phyloP scores from a whole-genome alignment of 2,888 invertebrate species.

The Prosapia bicincta region DNA sequence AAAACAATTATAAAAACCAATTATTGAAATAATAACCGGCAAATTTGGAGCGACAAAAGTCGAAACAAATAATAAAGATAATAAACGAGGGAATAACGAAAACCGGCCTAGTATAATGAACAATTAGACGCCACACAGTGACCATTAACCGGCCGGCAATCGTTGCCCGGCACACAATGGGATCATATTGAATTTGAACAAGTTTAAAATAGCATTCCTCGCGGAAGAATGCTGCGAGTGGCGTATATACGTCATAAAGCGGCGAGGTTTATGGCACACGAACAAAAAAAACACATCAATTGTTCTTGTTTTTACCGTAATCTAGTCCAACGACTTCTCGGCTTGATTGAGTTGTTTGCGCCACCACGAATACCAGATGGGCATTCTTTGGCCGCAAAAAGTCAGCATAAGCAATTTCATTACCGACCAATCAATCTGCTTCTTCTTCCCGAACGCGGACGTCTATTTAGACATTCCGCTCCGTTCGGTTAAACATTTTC shows the following conservation, averaged over 20 bases:
- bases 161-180: neutral
- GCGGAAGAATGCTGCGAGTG: neutral
- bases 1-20: too few relatives aligned
- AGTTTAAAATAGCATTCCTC: neutral
- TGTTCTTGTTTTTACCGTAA: neutral
- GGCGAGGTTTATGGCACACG: neutral
- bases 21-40: too few relatives aligned
- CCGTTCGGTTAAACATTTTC: neutral
- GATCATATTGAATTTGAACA: neutral
- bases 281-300: constrained; percentile 1
- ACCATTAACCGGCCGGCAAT: neutral
- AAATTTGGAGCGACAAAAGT: neutral
- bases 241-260: neutral
- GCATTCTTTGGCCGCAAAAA: neutral
- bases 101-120: neutral
- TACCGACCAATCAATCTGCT: neutral
- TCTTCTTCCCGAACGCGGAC: neutral
- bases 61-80: neutral
- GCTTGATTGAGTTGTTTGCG: neutral
- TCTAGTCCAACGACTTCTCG: neutral
- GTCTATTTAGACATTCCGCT: too few relatives aligned
- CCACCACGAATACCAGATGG: neutral
- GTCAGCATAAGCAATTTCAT: neutral
- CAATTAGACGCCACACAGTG: neutral
- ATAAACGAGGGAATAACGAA: neutral